Conservation (phyloP, 2,888 invertebrate species). For the Lepidocyrtoides sp. region DNA sequence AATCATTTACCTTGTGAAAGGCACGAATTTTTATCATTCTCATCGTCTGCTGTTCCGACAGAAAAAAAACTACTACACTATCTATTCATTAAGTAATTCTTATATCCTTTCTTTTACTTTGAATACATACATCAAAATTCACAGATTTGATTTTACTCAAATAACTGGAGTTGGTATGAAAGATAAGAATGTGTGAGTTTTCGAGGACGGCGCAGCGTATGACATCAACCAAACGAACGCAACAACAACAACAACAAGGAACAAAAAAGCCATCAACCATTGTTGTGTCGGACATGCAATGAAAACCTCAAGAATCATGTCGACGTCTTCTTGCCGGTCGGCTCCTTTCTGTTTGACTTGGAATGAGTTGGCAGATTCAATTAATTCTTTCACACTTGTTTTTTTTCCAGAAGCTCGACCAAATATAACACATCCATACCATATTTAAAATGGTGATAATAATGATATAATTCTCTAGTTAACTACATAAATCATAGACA, state of each 20-base stretch:
- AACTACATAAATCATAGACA: neutral
- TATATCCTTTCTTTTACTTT: neutral
- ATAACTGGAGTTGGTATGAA: neutral
- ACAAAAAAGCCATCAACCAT: conserved; percentile 44
- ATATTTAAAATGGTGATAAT: neutral
- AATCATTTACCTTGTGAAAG: conserved; percentile 72
- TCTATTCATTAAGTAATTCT: neutral
- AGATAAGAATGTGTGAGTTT: conserved; percentile 6
- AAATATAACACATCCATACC: conserved; percentile 62
- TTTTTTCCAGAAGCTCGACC: conserved; percentile 75
- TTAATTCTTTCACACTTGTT: conserved; percentile 85
- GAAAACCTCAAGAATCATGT: conserved; percentile 70
- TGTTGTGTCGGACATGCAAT: conserved; percentile 60
- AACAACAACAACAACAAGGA: conserved; percentile 49
- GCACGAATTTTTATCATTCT: conserved; percentile 60
- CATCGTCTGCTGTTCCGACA: conserved; percentile 14
- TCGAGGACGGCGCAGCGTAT: neutral
- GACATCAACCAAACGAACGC: conserved; percentile 48
- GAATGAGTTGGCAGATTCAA: conserved; percentile 85
- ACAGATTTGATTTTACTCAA: neutral
- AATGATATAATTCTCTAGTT: neutral
- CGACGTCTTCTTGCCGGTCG: conserved; percentile 75
- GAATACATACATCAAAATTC: neutral
- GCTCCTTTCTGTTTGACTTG: conserved; percentile 76
- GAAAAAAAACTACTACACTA: neutral